These are phyloP conservation scores for Anser cygnoides DNA, from an alignment of 2,113 vertebrate genomes.

Conservation along the genomic window DNA sequence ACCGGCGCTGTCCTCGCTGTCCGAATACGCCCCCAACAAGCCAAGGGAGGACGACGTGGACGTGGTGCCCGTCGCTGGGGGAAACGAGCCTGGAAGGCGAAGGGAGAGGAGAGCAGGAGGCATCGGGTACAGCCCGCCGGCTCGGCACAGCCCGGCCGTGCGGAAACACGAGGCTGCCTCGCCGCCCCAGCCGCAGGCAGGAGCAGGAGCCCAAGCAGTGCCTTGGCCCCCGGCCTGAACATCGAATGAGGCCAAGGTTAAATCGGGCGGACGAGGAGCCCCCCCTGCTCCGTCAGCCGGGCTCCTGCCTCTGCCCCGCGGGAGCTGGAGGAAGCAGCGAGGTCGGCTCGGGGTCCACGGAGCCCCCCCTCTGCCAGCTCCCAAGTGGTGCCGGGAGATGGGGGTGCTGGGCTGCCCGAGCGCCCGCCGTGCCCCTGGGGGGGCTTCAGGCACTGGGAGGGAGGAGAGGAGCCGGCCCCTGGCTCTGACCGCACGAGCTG, in stretches of 20 bases:
- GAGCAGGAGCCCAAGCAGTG: fast-evolving
- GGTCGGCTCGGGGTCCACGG: background rate
- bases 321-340: background rate
- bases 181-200: too few species aligned
- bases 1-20: conserved; percentile 71
- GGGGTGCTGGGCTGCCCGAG: too few species aligned
- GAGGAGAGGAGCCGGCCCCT: background rate
- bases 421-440: background rate
- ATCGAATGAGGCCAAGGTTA: background rate
- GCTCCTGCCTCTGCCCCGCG: background rate
- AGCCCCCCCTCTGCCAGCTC: background rate
- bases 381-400: too few species aligned
- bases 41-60: conserved; percentile 65
- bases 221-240: fast-evolving
- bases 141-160: fast-evolving
- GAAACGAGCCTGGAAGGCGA: background rate
- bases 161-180: background rate
- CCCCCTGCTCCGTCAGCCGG: background rate
- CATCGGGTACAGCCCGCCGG: background rate
- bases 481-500: background rate
- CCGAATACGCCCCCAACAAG: conserved; percentile 74
- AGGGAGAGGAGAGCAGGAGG: background rate
- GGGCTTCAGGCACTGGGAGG: background rate
- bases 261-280: fast-evolving
- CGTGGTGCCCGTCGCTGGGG: background rate